Percentiles rank a stretch among this genome's conserved stretches.
Conservation (phyloP, 1,140 invertebrate species). For the Heliconius congener region DNA sequence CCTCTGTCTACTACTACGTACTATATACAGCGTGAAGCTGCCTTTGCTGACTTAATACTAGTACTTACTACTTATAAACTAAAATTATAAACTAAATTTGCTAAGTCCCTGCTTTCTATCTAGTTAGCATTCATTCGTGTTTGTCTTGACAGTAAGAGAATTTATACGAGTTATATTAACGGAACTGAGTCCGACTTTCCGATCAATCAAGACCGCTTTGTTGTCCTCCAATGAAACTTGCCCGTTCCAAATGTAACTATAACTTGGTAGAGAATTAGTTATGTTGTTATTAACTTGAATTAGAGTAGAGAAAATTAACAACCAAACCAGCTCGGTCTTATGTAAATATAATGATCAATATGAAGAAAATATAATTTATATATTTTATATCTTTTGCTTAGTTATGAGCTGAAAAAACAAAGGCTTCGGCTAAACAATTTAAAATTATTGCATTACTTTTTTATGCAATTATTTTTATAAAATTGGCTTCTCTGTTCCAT, state of each 20-base stretch:
- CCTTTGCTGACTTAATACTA: too few species aligned
- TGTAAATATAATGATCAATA: too few species aligned
- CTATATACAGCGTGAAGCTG: too few species aligned
- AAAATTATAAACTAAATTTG: background rate
- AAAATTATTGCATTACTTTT: background rate
- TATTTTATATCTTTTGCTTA: background rate
- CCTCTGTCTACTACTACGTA: too few species aligned
- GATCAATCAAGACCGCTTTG: constrained; percentile 21
- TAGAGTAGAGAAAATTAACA: background rate
- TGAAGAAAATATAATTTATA: background rate
- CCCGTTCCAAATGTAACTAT: background rate
- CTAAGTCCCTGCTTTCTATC: background rate
- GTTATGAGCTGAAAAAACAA: background rate
- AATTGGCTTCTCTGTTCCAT: too few species aligned
- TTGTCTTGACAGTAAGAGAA: constrained; percentile 14
- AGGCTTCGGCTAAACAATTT: background rate
- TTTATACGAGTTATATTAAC: constrained; percentile 17
- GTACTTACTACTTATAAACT: too few species aligned
- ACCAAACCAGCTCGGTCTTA: background rate
- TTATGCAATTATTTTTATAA: too few species aligned
- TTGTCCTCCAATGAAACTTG: constrained; percentile 4
- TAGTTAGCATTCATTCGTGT: constrained; percentile 8
- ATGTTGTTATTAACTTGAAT: background rate
- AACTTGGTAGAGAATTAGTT: background rate
- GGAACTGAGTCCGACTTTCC: constrained; percentile 15